A percentile compares a stretch with the other conserved stretches of the same genome.
These are phyloP conservation scores for Pygmarrhopalites habei DNA, from an alignment of 1,140 invertebrate species.

Conservation along the genomic window DNA sequence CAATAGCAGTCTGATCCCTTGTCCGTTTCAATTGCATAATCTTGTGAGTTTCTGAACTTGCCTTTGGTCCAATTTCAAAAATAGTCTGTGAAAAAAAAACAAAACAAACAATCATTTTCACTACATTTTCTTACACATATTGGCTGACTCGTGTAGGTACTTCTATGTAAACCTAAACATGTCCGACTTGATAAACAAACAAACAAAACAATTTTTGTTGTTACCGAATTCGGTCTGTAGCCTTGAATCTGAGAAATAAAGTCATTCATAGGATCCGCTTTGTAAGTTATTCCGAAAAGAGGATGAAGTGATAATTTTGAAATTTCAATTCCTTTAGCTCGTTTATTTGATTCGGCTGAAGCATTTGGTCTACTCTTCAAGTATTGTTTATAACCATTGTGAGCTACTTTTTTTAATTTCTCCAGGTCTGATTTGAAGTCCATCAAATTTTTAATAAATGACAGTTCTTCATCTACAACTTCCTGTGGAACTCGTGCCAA, in stretches of 20 bases:
- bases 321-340: constrained; percentile 62
- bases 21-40: constrained; percentile 65
- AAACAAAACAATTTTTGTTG: constrained; percentile 14
- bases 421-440: constrained; percentile 63
- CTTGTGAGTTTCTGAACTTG: constrained; percentile 62
- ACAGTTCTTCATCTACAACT: constrained; percentile 73
- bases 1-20: constrained; percentile 56
- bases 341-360: constrained; percentile 77
- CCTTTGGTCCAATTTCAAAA: constrained; percentile 80
- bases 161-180: background rate
- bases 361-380: constrained; percentile 73
- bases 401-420: constrained; percentile 65
- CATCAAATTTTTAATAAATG: constrained; percentile 69
- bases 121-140: background rate
- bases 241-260: constrained; percentile 59
- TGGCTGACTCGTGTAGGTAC: background rate
- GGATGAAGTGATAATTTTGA: constrained; percentile 53
- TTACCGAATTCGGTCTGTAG: constrained; percentile 75
- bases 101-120: background rate
- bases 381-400: constrained; percentile 88
- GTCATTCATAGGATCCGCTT: constrained; percentile 33
- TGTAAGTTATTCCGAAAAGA: constrained; percentile 44
- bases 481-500: constrained; percentile 73
- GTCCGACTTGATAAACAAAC: background rate
- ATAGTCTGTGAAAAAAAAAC: constrained; percentile 65